A percentile compares a stretch with the other conserved stretches of the same genome.
phyloP scores from a whole-genome alignment of 2,888 invertebrate species.

The Cephalotes varians region DNA sequence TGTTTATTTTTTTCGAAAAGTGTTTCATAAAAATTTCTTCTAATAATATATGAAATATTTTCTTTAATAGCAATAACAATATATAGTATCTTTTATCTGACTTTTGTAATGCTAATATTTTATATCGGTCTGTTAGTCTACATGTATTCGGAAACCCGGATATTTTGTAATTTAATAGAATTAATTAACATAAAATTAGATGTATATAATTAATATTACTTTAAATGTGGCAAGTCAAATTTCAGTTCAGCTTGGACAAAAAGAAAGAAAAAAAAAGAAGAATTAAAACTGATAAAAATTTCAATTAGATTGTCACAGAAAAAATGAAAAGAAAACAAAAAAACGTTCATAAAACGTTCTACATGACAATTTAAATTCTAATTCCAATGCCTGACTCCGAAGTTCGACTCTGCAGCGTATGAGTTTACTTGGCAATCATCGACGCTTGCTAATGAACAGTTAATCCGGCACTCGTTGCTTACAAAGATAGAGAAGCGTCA shows the following conservation, averaged over 20 bases:
- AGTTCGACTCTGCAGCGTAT: neutral
- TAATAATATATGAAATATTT: neutral
- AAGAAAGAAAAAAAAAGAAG: neutral
- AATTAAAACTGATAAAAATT: neutral
- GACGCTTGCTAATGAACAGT: constrained; percentile 45
- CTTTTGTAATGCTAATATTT: neutral
- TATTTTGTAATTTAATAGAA: neutral
- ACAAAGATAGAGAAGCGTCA: constrained; percentile 25
- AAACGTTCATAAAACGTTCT: neutral
- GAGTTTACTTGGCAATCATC: constrained; percentile 35
- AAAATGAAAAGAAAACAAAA: neutral
- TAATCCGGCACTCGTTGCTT: constrained; percentile 33
- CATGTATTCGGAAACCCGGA: neutral
- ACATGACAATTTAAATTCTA: neutral
- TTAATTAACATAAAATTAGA: neutral
- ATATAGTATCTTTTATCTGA: neutral
- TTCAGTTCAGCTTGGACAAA: neutral
- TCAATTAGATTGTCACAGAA: neutral
- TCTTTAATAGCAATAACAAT: neutral
- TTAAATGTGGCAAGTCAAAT: neutral
- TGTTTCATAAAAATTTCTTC: neutral
- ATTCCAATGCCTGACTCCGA: neutral
- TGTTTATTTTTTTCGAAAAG: neutral
- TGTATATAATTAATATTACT: neutral
- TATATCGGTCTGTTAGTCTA: neutral